A percentile compares a stretch with the other conserved stretches of the same genome.
Evolutionary conservation across 2,888 invertebrate genomes (phyloP).

Genomic region (Cerceris rybyensis): DNA sequence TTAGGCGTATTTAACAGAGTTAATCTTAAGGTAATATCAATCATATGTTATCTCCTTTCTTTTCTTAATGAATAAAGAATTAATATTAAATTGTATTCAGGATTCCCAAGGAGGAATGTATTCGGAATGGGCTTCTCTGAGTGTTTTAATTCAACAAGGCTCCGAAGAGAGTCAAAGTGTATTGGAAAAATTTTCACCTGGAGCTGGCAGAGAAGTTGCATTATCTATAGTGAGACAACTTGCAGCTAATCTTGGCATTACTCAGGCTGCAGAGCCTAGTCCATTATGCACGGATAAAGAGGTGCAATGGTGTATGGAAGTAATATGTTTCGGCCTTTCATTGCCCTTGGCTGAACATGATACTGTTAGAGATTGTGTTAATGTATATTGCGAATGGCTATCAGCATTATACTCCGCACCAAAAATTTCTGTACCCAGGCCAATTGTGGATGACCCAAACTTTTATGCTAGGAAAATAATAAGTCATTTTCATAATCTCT

Average conservation of each 20-base stretch:
- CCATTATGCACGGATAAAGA: constrained; percentile 91
- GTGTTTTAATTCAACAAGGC: constrained; percentile 86
- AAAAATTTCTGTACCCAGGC: constrained; percentile 93
- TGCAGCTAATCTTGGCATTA: constrained; percentile 87
- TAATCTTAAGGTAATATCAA: constrained; percentile 87
- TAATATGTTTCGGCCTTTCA: constrained; percentile 95
- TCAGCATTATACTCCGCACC: constrained; percentile 92
- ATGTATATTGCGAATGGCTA: constrained; percentile 98
- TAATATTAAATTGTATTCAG: constrained; percentile 71
- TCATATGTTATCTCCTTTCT: constrained; percentile 3
- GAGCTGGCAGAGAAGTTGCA: constrained; percentile 91
- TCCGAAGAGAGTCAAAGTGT: constrained; percentile 87
- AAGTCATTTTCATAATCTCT: constrained; percentile 95
- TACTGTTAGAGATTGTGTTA: constrained; percentile 97
- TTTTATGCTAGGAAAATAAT: constrained; percentile 95
- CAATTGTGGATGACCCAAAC: constrained; percentile 94
- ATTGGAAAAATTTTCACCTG: constrained; percentile 88
- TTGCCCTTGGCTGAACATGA: constrained; percentile 95
- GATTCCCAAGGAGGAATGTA: constrained; percentile 90
- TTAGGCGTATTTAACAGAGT: constrained; percentile 92
- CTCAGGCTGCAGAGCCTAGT: constrained; percentile 92
- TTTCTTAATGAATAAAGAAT: not conserved
- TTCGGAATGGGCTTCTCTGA: constrained; percentile 92
- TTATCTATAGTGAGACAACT: constrained; percentile 91
- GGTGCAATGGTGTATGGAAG: constrained; percentile 94